Percentiles rank a stretch among this genome's conserved stretches.
These are phyloP conservation scores for Rhagonycha lutea DNA, from an alignment of 2,888 invertebrate species.

Conservation along the genomic window DNA sequence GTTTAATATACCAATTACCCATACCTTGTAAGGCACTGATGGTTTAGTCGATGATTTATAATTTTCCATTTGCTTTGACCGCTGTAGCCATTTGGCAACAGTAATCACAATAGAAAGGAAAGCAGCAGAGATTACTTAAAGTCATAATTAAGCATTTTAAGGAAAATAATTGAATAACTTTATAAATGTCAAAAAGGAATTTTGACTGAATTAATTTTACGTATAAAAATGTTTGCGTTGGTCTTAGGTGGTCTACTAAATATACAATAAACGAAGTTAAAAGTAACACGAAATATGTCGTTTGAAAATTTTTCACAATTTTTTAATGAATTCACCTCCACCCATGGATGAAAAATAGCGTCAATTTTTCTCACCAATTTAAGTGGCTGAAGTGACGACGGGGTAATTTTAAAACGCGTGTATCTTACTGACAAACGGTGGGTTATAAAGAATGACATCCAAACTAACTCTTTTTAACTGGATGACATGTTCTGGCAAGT, in stretches of 20 bases:
- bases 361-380: conserved; percentile 48
- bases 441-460: conserved; percentile 27
- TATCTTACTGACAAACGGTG: conserved; percentile 23
- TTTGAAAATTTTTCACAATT: background rate
- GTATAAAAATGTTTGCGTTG: background rate
- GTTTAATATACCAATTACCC: background rate
- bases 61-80: background rate
- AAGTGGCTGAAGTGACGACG: conserved; percentile 37
- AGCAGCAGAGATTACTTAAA: background rate
- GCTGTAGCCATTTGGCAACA: background rate
- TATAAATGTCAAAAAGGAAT: background rate
- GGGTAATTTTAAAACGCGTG: conserved; percentile 42
- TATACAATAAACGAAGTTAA: background rate
- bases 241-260: background rate
- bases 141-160: background rate
- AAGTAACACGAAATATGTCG: background rate
- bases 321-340: conserved; percentile 9
- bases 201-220: background rate
- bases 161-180: too few relatives aligned
- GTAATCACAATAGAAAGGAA: background rate
- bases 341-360: conserved; percentile 46
- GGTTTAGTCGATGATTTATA: background rate
- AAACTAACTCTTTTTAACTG: conserved; percentile 32
- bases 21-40: background rate
- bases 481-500: conserved; percentile 30